Percentiles rank a stretch among this genome's conserved stretches.
Evolutionary conservation across 2,888 invertebrate species (phyloP).

Genomic region (Deilephila porcellus): DNA sequence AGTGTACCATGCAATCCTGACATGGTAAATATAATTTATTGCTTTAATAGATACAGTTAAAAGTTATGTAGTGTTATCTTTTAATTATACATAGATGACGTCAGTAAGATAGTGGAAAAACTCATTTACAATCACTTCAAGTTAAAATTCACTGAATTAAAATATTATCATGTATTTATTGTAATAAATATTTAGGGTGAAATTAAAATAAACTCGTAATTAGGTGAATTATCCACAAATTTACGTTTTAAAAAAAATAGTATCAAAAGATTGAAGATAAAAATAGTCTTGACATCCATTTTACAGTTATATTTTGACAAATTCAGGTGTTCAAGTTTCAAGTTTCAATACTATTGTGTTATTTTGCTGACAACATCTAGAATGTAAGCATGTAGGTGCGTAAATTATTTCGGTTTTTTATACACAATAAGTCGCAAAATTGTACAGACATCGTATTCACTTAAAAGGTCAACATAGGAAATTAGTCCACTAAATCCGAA

Average conservation of each 20-base stretch:
- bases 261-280: background rate
- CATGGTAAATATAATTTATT: too few relatives aligned
- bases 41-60: too few relatives aligned
- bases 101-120: too few relatives aligned
- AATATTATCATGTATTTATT: background rate
- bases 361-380: background rate
- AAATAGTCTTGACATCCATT: background rate
- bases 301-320: background rate
- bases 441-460: background rate
- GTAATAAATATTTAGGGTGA: background rate
- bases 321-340: background rate
- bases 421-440: background rate
- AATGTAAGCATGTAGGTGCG: background rate
- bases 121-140: too few relatives aligned
- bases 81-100: too few relatives aligned
- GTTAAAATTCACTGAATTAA: too few relatives aligned
- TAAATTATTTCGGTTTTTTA: background rate
- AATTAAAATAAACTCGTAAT: background rate
- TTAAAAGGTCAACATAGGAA: background rate
- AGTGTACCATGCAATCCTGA: too few relatives aligned
- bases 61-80: too few relatives aligned
- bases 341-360: background rate
- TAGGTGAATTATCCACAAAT: background rate
- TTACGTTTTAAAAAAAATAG: background rate
- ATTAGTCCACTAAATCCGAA: background rate